Evolutionary conservation across 2,888 invertebrate genomes (phyloP).

Genomic region (Tetranychus truncatus): DNA sequence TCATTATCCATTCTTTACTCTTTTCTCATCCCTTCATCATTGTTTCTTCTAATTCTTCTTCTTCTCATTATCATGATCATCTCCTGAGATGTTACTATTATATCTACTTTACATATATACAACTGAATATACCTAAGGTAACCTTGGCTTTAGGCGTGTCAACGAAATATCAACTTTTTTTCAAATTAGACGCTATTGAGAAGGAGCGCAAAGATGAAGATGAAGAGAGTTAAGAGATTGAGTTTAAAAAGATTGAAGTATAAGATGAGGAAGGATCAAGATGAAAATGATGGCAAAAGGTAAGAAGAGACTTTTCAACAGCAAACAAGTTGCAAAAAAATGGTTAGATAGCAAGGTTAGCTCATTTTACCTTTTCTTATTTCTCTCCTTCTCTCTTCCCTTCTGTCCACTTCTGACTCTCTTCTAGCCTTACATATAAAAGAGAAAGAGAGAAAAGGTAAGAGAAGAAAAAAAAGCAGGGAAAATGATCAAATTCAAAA

Average conservation of each 20-base stretch:
- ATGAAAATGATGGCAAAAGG: conserved; percentile 31
- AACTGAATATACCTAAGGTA: not conserved
- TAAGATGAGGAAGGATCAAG: not conserved
- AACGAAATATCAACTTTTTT: not conserved
- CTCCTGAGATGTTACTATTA: not conserved
- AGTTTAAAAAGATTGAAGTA: too few relatives aligned
- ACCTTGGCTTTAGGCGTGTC: not conserved
- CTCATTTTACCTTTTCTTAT: not conserved
- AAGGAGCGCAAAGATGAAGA: not conserved
- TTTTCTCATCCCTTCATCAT: not conserved
- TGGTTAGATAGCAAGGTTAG: not conserved
- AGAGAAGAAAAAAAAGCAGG: not conserved
- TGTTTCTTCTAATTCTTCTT: not conserved
- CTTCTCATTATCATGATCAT: not conserved
- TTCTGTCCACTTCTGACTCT: not conserved
- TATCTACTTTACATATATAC: not conserved
- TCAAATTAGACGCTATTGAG: not conserved
- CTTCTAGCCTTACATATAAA: not conserved
- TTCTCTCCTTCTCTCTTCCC: not conserved
- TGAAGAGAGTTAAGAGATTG: conserved; percentile 9
- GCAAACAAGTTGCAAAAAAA: not conserved
- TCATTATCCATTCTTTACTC: not conserved
- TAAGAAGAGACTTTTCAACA: not conserved
- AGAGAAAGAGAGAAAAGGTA: not conserved
- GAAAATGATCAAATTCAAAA: not conserved